phyloP scores from a whole-genome alignment of 2,113 vertebrate genomes.

The Etheostoma spectabile region DNA sequence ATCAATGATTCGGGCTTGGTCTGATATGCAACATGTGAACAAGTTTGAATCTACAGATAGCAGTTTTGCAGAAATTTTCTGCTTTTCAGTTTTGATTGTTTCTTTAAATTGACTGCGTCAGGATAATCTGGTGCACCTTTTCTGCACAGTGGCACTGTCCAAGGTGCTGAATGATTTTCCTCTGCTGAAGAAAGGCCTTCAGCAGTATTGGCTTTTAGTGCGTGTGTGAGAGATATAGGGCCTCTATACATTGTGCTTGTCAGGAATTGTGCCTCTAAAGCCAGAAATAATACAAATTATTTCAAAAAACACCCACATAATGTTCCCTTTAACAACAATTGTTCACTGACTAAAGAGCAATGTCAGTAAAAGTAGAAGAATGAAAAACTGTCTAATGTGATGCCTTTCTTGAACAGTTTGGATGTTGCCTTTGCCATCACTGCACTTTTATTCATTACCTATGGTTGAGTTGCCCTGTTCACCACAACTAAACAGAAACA shows the following conservation, averaged over 20 bases:
- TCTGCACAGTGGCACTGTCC: conserved; percentile 51
- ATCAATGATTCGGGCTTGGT: not conserved
- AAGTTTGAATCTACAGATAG: not conserved
- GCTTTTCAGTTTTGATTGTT: not conserved
- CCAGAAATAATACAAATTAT: not conserved
- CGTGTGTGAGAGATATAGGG: not conserved
- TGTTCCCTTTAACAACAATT: not conserved
- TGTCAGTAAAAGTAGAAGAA: not conserved
- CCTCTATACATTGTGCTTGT: not conserved
- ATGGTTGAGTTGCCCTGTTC: not conserved
- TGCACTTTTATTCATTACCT: not conserved
- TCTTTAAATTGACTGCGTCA: not conserved
- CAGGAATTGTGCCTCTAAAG: not conserved
- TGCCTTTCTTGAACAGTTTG: not conserved
- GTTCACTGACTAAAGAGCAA: not conserved
- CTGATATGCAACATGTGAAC: not conserved
- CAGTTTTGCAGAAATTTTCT: not conserved
- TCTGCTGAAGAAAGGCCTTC: conserved; percentile 2
- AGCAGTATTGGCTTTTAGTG: not conserved
- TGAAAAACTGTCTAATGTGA: not conserved
- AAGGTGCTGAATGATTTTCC: conserved; percentile 63
- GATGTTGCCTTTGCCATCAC: not conserved
- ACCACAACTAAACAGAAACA: not conserved
- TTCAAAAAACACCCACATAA: not conserved
- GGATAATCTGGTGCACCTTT: not conserved